Conservation (phyloP, 1,140 invertebrate species). For the Dreissena rostriformis region DNA sequence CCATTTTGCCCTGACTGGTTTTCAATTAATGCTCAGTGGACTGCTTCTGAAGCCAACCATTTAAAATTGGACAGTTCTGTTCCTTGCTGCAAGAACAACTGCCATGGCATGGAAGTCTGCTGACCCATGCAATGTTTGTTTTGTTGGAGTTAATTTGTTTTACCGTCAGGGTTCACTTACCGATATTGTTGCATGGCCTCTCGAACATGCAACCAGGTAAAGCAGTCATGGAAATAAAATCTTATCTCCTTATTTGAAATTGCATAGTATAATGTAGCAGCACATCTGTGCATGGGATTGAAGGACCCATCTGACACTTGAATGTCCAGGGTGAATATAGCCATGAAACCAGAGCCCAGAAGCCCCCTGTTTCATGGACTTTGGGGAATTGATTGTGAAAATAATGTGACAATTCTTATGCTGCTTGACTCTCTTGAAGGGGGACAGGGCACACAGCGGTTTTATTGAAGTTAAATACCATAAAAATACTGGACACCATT, state of each 20-base stretch:
- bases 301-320: too few relatives aligned
- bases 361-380: neutral
- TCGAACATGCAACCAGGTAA: constrained; percentile 4
- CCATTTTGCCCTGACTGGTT: constrained; percentile 37
- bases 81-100: too few relatives aligned
- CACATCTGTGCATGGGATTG: too few relatives aligned
- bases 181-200: neutral
- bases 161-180: constrained; percentile 43
- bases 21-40: constrained; percentile 32
- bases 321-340: neutral
- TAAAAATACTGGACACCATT: constrained; percentile 9
- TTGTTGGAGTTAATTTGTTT: constrained; percentile 42
- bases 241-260: neutral
- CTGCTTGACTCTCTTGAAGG: neutral
- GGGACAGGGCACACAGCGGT: neutral
- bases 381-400: neutral
- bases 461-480: constrained; percentile 22
- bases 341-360: neutral
- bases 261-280: too few relatives aligned
- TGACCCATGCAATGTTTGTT: constrained; percentile 45
- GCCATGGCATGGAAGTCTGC: constrained; percentile 16
- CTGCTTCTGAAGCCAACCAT: constrained; percentile 12
- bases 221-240: constrained; percentile 4
- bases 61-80: neutral
- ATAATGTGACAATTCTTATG: too few relatives aligned